These are phyloP conservation scores for Sus scrofa DNA, from an alignment of 2,113 vertebrate species.

Conservation along the genomic window T2T-Sscrofa CM000824.6:83555001-83555500, in stretches of 20 bases:
- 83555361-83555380: background rate
- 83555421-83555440: background rate
- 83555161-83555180: accelerated
- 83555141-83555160: background rate
- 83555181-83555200: accelerated
- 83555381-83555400: background rate
- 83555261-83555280: background rate
- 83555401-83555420: background rate
- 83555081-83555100: background rate
- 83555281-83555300: background rate
- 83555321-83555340: background rate
- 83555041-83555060: background rate
- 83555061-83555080: background rate
- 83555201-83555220: background rate
- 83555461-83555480: conserved; percentile 52
- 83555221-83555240: background rate
- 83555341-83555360: background rate
- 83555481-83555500: conserved; percentile 8
- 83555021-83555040: background rate
- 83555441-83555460: background rate
- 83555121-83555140: background rate
- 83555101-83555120: background rate
- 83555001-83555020: background rate
- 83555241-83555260: background rate
- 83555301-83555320: background rate